These are phyloP conservation scores for Cnemophilus loriae DNA, from an alignment of 2,113 vertebrate genomes.

Conservation along the genomic window DNA sequence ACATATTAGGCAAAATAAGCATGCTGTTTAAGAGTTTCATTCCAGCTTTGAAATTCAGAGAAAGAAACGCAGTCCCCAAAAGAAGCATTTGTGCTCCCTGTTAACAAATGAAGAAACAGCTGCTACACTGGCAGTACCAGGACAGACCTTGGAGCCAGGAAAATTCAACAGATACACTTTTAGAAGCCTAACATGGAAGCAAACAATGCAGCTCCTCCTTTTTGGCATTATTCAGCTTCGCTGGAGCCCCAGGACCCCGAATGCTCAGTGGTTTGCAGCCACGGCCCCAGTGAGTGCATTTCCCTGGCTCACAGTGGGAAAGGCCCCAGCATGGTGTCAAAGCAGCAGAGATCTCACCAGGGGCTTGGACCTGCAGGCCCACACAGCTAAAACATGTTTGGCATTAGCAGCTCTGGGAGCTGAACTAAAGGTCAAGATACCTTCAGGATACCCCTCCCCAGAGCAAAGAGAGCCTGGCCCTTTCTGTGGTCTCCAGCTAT, in stretches of 20 bases:
- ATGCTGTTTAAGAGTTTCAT: background rate
- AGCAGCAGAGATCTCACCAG: background rate
- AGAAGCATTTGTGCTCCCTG: background rate
- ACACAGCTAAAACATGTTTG: background rate
- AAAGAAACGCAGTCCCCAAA: background rate
- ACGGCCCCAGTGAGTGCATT: background rate
- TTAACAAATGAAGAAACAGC: background rate
- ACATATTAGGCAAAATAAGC: conserved; percentile 6
- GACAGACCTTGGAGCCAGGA: background rate
- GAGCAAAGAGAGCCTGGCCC: background rate
- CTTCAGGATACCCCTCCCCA: background rate
- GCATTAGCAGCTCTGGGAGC: background rate
- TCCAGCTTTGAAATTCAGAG: background rate
- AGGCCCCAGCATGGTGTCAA: background rate
- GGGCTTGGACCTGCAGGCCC: background rate
- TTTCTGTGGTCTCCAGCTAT: background rate
- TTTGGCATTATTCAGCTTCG: background rate
- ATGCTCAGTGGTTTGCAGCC: background rate
- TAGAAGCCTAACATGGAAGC: background rate
- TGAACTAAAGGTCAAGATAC: background rate
- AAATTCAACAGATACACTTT: background rate
- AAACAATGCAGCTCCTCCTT: background rate
- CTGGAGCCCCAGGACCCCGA: background rate
- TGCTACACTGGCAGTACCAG: background rate
- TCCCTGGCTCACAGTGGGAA: background rate